A percentile compares a stretch with the other conserved stretches of the same genome.
Evolutionary conservation across 2,113 vertebrate genomes (phyloP).

Genomic region (Sitta europaea): DNA sequence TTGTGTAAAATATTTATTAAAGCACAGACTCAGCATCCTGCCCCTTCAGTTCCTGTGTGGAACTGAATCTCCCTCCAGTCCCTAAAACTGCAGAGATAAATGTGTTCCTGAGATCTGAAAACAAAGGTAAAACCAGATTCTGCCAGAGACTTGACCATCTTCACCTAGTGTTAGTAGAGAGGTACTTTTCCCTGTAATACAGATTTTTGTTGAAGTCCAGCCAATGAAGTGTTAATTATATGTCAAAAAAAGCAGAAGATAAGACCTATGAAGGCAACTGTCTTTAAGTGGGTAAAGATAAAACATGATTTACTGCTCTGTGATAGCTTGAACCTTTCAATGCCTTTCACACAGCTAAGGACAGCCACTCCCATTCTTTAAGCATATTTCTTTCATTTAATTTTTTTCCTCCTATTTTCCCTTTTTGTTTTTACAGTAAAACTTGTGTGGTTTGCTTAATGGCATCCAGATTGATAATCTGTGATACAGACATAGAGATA

Average conservation of each 20-base stretch:
- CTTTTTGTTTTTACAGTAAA: background rate
- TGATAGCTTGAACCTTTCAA: background rate
- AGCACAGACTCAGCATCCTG: background rate
- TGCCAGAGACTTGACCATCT: background rate
- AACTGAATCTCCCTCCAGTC: background rate
- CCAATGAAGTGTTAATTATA: background rate
- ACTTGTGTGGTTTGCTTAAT: background rate
- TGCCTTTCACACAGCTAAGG: background rate
- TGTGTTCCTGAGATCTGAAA: background rate
- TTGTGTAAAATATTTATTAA: background rate
- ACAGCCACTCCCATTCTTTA: background rate
- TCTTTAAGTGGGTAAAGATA: background rate
- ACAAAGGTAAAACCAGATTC: background rate
- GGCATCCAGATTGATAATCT: background rate
- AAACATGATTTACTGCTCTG: background rate
- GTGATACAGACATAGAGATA: background rate
- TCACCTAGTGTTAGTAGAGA: background rate
- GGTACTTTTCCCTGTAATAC: background rate
- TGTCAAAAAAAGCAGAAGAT: background rate
- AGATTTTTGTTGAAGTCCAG: background rate
- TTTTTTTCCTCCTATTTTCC: fast-evolving
- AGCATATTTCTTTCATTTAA: fast-evolving
- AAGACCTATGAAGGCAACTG: background rate
- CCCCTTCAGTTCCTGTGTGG: background rate
- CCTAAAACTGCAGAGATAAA: background rate